Evolutionary conservation across 2,888 invertebrate genomes (phyloP).

Genomic region (Horisme vitalbata): DNA sequence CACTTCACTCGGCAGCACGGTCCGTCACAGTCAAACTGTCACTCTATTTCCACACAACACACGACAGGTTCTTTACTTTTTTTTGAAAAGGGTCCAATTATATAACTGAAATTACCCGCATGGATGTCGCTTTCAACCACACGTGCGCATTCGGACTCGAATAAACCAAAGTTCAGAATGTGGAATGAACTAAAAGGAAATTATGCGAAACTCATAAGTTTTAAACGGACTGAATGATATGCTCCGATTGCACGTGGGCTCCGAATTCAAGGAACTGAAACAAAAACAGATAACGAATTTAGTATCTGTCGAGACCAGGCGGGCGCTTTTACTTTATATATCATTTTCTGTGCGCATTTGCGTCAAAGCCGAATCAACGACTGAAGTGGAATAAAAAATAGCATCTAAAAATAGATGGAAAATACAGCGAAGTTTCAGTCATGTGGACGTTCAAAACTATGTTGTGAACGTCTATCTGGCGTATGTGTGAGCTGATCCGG

Average conservation of each 20-base stretch:
- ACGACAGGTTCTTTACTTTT: conserved; percentile 77
- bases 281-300: conserved; percentile 54
- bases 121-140: conserved; percentile 78
- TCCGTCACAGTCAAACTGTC: conserved; percentile 77
- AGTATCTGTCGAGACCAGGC: conserved; percentile 35
- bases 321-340: conserved; percentile 37
- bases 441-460: conserved; percentile 60
- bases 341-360: conserved; percentile 54
- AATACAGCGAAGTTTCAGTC: conserved; percentile 65
- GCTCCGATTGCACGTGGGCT: conserved; percentile 61
- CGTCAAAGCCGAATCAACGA: conserved; percentile 64
- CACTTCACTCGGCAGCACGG: conserved; percentile 61
- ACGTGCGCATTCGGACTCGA: conserved; percentile 71
- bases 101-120: conserved; percentile 74
- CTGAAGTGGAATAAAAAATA: conserved; percentile 70
- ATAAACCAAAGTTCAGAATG: conserved; percentile 72
- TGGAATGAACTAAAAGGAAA: conserved; percentile 67
- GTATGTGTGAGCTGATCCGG: conserved; percentile 59
- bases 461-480: conserved; percentile 39
- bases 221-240: conserved; percentile 67
- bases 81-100: conserved; percentile 81
- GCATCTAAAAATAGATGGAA: conserved; percentile 66
- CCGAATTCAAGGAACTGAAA: conserved; percentile 77
- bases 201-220: conserved; percentile 74
- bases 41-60: conserved; percentile 84